Base-by-base conservation (phyloP, 2,888 invertebrate genomes). In the Tenthredo mesomela region DNA sequence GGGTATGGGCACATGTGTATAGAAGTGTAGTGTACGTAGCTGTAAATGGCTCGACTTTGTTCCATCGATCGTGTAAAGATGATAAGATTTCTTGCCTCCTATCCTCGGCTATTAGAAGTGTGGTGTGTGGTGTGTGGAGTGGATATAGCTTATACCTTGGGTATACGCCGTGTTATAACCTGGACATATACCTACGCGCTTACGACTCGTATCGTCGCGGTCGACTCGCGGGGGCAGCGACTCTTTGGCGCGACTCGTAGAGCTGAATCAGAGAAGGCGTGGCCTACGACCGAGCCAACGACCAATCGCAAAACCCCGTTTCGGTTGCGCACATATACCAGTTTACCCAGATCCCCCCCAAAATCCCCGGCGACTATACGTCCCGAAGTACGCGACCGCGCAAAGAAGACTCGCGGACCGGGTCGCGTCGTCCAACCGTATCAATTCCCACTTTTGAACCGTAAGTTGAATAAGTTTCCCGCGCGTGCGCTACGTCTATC, bases 221-320 rank as follows among this genome's bases (percentile, higher is more conserved):
- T 21, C 43, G 71, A 43, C 80, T 80, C 80, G 80, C 80, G 80
- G 80, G 80, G 80, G 80, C 61, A 80, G 80, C 80, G 80, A 80
- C 58, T 78, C 78, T 78, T 58, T 58, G 58, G n/a, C 58, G 58
- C 37, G 54, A 78, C 61, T 80, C 61, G 80, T 80, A 80, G 58
- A 78, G 54, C 80, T 61, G 80, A 80, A 80, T 80, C 80, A 80
- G 37, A 18, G 18, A 37, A 80, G 80, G 80, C 43, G 80, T 80
- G 80, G 80, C 61, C 21, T 21, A 61, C 21, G 61, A 61, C 3
- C 61, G n/a, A n/a, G 15, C 29, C 58, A 25, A 61, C 75, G 50
- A 29, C 80, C 80, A 80, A 80, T 80, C 29, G 61, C 37, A 40
- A 80, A 80, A 37, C 29, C 61, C 40, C 40, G 21, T 21, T 61